Percentiles rank a stretch among this genome's conserved stretches.
phyloP scores from a whole-genome alignment of 2,797 vertebrate genomes.

The Mionectes olivaceus region DNA sequence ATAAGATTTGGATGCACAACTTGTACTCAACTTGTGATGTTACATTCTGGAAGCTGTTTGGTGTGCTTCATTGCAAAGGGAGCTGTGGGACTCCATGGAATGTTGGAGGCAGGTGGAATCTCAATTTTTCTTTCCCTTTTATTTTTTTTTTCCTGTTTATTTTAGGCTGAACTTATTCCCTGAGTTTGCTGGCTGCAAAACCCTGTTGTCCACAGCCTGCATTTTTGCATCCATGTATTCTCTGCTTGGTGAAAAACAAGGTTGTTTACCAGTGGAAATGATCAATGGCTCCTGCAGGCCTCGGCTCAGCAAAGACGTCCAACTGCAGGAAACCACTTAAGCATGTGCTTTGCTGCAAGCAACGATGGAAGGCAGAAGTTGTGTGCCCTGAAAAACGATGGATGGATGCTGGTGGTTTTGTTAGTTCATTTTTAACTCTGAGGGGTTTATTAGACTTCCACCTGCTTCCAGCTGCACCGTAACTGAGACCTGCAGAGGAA shows the following conservation, averaged over 20 bases:
- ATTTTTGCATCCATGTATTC: neutral
- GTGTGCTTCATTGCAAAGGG: neutral
- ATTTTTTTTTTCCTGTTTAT: neutral
- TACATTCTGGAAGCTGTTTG: neutral
- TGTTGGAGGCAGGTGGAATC: rapidly evolving
- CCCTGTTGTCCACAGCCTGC: neutral
- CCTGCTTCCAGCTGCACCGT: neutral
- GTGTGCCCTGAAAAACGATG: neutral
- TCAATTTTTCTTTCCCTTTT: neutral
- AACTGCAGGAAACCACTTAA: slow-evolving; percentile 14
- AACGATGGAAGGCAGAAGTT: neutral
- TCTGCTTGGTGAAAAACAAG: slow-evolving; percentile 30
- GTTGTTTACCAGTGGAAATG: slow-evolving; percentile 37
- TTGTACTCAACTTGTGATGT: neutral
- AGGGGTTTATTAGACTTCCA: neutral
- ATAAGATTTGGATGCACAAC: neutral
- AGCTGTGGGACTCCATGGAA: neutral
- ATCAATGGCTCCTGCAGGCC: slow-evolving; percentile 47
- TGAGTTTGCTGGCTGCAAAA: neutral
- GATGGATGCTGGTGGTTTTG: neutral
- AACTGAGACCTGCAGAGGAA: neutral
- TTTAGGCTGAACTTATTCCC: neutral
- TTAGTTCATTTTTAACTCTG: neutral
- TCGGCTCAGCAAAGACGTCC: neutral
- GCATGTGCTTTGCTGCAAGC: neutral